Base-by-base conservation (phyloP, 1,140 invertebrate species). In the Amyelois transitella region DNA sequence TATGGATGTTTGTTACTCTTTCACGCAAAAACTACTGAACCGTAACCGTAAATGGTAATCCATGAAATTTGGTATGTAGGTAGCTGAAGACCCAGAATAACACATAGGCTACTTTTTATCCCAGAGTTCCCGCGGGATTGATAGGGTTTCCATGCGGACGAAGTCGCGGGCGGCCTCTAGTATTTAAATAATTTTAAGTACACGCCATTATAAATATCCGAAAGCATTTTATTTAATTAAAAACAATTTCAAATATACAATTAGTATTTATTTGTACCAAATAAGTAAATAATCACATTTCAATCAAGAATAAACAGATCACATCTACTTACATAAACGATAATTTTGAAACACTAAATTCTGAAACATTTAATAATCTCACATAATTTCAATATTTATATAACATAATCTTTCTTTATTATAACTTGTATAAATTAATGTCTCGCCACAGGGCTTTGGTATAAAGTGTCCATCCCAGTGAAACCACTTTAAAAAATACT, bases 221-320 rank as follows among this genome's bases (percentile, higher is more conserved):
- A 24, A 24, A 24, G 22, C 22, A 24, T 24, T 24, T n/a, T n/a
- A n/a, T 28, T 28, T 28, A 38, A 38, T 38, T 63, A 67, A 68
- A 76, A 74, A 69, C 6, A 28, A 20, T 62, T 59, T 25, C 61
- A 55, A 59, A 65, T 58, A 54, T 52, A 66, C 65, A 72, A 71
- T 72, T 72, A 69, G 69, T 72, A 73, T 82, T 85, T 76, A 77
- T 79, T 82, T 77, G 64, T 74, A 72, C 64, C 67, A 75, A 77
- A 72, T 62, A 52, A 75, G 74, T 61, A 72, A 75, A 75, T 61
- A 72, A 75, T 74, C 68, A 75, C 70, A 72, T 73, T 63, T 55
- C 45, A 62, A 64, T 60, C 52, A 53, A 47, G 64, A 59, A 17
- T 58, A 65, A 66, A 70, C 57, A 61, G 24, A 63, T 60, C 52